Percentiles rank a stretch among this genome's conserved stretches.
phyloP scores from a whole-genome alignment of 2,888 invertebrate species.

The Tenthredo distinguenda region DNA sequence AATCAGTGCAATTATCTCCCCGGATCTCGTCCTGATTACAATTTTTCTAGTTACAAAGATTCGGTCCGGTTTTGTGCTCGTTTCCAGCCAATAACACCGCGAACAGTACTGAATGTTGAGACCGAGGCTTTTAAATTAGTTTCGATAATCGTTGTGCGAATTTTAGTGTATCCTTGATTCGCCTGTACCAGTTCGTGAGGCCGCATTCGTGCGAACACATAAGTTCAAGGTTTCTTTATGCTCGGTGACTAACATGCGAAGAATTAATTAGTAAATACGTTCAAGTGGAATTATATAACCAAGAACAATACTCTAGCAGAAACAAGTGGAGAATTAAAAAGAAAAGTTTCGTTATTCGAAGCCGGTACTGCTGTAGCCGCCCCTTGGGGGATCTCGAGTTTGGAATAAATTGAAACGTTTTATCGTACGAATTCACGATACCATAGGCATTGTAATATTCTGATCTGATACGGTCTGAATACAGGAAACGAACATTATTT shows the following conservation, averaged over 20 bases:
- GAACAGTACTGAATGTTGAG: not conserved
- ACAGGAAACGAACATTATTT: conserved; percentile 1
- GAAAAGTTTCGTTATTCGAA: not conserved
- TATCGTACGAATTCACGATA: conserved; percentile 41
- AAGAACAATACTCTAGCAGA: not conserved
- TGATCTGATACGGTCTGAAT: not conserved
- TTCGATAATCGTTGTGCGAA: not conserved
- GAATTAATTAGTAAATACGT: not conserved
- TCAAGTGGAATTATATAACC: not conserved
- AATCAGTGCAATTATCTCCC: not conserved
- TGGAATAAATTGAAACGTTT: not conserved
- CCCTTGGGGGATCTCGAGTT: not conserved
- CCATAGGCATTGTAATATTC: not conserved
- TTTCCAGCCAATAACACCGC: not conserved
- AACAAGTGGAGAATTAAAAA: not conserved
- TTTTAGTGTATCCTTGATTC: not conserved
- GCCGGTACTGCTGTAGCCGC: not conserved
- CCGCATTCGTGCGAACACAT: not conserved
- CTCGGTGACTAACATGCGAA: not conserved
- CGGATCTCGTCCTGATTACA: not conserved
- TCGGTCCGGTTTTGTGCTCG: not conserved
- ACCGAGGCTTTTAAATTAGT: not conserved
- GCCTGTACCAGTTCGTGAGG: not conserved
- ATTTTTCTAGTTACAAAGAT: conserved; percentile 19
- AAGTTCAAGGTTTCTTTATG: not conserved